These are phyloP conservation scores for Rhea americana DNA, from an alignment of 2,113 vertebrate species.

Conservation along the genomic window DNA sequence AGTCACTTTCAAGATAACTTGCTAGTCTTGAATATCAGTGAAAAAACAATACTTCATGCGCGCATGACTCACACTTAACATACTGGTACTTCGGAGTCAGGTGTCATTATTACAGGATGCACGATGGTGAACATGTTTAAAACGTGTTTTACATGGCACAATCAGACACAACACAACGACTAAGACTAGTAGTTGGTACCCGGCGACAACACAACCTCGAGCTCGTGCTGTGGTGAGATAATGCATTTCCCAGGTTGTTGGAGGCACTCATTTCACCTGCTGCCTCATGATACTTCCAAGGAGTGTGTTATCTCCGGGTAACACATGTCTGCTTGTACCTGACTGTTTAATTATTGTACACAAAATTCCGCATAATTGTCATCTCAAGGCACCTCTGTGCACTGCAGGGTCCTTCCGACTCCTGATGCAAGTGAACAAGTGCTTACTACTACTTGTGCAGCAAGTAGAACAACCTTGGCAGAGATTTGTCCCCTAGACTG, in stretches of 20 bases:
- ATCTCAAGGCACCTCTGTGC: slow-evolving; percentile 15
- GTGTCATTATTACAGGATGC: not conserved
- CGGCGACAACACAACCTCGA: not conserved
- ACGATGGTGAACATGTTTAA: slow-evolving; percentile 44
- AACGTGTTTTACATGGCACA: slow-evolving; percentile 61
- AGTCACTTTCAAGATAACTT: not conserved
- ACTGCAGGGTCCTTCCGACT: slow-evolving; percentile 2
- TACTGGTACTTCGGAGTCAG: slow-evolving; percentile 6
- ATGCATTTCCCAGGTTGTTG: slow-evolving; percentile 52
- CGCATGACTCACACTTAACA: not conserved
- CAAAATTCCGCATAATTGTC: slow-evolving; percentile 60
- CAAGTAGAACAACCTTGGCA: slow-evolving; percentile 37
- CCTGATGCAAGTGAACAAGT: slow-evolving; percentile 27
- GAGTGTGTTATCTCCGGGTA: slow-evolving; percentile 70
- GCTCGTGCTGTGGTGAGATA: slow-evolving; percentile 56
- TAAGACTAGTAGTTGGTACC: not conserved
- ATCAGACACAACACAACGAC: slow-evolving; percentile 12
- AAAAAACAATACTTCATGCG: not conserved
- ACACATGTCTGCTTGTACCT: slow-evolving; percentile 67
- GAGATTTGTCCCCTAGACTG: not conserved
- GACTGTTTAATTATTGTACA: slow-evolving; percentile 71
- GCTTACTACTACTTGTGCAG: not conserved
- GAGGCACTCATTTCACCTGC: slow-evolving; percentile 51
- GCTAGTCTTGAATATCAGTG: not conserved
- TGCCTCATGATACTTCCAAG: slow-evolving; percentile 53